Base-by-base conservation (phyloP, 2,797 vertebrate genomes). In the Schizopygopsis pylzovi region DNA sequence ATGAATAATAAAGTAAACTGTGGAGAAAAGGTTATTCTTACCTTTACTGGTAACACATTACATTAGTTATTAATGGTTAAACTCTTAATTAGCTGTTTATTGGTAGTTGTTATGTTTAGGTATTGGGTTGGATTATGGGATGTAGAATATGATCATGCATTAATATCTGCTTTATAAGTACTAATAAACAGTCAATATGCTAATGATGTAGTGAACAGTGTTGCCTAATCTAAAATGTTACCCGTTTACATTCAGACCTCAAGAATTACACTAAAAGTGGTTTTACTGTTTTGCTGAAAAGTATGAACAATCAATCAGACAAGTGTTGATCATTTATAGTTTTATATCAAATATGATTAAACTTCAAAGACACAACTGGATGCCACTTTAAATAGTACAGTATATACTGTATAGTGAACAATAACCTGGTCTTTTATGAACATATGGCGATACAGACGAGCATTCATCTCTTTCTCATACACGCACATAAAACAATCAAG, bases 401-500 rank as follows among this genome's bases (percentile, higher is more conserved):
- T 25, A 43, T 28, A 11, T 43, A 28, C 39, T 28, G 59, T n/a
- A 28, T 59, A 83, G 41, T n/a, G 70, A 61, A 54, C 39, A n/a
- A n/a, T 65, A 47, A 65, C 41, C 18, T 47, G 6, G 8, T 49
- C 41, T 41, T 63, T 61, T 79, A 61, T 61, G 22, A 79, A 43
- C 33, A 4, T 1, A 4, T 47, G 41, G 41, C 0, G 25, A 22
- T 13, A 7, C 10, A 20, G 5, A 8, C 20, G 0, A 61, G 13
- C 10, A 20, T 39, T 15, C 28, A 45, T 61, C 59, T 71, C 77
- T 73, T 9, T 20, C 41, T 4, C 47, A 54, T 33, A 47, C 61
- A 47, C 79, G 22, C 83, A 39, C 79, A 45, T 28, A 65, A 81
- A 90, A 93, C 94, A 95, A 95, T 96, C 94, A 95, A 90, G 91